These are phyloP conservation scores for Plecotus auritus DNA, from an alignment of 2,113 vertebrate species.

Conservation along the genomic window DNA sequence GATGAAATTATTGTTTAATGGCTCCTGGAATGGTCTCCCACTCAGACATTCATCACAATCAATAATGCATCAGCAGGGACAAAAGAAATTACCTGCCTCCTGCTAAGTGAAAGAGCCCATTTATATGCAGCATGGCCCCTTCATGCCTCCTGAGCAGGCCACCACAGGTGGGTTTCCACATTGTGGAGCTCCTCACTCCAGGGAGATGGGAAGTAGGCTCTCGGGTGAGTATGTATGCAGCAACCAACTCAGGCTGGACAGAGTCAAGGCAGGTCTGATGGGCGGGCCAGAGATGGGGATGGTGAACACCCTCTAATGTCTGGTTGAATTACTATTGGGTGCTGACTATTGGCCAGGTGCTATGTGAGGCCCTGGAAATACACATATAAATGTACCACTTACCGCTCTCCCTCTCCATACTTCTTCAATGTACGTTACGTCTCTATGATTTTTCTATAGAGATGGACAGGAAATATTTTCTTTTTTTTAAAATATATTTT, in stretches of 20 bases:
- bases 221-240: background rate
- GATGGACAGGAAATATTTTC: background rate
- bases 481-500: no score
- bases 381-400: background rate
- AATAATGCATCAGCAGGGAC: slow-evolving; percentile 87
- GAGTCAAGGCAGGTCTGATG: background rate
- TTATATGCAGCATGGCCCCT: slow-evolving; percentile 78
- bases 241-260: background rate
- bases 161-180: slow-evolving; percentile 60
- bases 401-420: background rate
- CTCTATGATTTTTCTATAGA: background rate
- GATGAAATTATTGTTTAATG: slow-evolving; percentile 90
- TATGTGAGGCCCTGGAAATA: background rate
- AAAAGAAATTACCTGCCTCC: slow-evolving; percentile 88
- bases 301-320: background rate
- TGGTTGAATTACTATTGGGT: background rate
- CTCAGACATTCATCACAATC: slow-evolving; percentile 88
- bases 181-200: background rate
- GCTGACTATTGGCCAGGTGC: background rate
- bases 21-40: slow-evolving; percentile 84
- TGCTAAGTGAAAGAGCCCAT: slow-evolving; percentile 84
- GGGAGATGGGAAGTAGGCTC: background rate
- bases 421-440: background rate
- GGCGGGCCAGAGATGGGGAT: background rate
- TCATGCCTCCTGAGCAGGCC: slow-evolving; percentile 72